Base-by-base conservation (phyloP, 2,113 vertebrate genomes). In the Tachysurus fulvidraco region DNA sequence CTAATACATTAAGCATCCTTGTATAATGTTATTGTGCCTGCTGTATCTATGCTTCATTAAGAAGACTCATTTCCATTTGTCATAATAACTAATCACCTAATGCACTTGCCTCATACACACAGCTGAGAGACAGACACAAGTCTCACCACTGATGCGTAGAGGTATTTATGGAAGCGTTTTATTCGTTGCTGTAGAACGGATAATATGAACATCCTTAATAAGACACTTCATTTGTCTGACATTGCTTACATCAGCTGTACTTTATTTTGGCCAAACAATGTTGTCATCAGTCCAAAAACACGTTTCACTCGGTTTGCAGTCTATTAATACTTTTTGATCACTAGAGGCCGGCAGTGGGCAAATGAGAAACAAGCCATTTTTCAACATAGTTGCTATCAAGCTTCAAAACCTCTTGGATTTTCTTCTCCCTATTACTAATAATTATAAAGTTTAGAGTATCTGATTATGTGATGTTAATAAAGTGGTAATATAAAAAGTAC, bases 1-100 rank as follows among this genome's bases (percentile, higher is more conserved):
- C 57, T 81, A 44, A 60, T 62, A 41, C 79, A 44, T 81, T 14
- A 19, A 60, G 55, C 79, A 81, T 12, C 21, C 59, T 46, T 62
- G 36, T 59, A 64, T 62, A 62, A 62, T 81, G 36, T 81, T 81
- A 60, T 60, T 21, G 78, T 21, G 78, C 36, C 78, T 81, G 78
- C 55, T 81, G 28, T 60, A 81, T 81, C 77, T 79, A 52, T 60
- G 78, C 78, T 60, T 81, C 57, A 64, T 81, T 62, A 81, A n/a
- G 30, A n/a, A 41, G 41, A 3, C 23, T 64, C 59, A 50, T 64
- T 65, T 85, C 30, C 74, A 77, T 30, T 36, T 21, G 65, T 59
- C 83, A 74, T 36, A 69, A 19, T 28, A 82, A 83, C 73, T 69
- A 85, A 50, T 83, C 73, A 50, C 59, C 69, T 46, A 78, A 54